Conservation (phyloP, 2,113 vertebrate species). For the Aspidoscelis tigris region DNA sequence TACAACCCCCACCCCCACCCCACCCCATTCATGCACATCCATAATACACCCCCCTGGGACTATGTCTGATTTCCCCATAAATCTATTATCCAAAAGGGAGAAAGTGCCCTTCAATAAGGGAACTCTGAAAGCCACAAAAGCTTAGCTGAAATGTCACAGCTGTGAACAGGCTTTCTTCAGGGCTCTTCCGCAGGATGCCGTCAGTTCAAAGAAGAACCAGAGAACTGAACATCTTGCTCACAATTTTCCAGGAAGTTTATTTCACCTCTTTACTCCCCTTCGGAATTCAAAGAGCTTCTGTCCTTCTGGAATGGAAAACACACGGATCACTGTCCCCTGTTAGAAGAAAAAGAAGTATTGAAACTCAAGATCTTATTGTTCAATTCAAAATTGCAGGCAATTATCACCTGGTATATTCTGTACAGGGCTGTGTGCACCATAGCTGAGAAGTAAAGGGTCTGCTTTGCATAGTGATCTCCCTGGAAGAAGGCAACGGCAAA, state of each 20-base stretch:
- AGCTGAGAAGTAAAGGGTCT: too few species aligned
- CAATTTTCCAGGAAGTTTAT: not conserved
- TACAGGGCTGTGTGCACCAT: too few species aligned
- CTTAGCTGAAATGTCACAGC: not conserved
- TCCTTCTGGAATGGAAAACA: slow-evolving; percentile 98
- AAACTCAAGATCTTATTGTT: not conserved
- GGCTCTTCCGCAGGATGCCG: not conserved
- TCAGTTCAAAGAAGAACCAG: not conserved
- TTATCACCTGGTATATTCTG: too few species aligned
- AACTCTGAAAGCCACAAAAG: too few species aligned
- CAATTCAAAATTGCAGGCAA: not conserved
- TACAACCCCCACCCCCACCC: too few species aligned
- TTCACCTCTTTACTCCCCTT: slow-evolving; percentile 95
- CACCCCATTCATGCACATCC: too few species aligned
- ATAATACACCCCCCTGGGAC: too few species aligned
- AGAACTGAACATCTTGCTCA: not conserved
- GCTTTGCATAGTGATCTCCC: too few species aligned
- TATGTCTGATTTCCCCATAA: too few species aligned
- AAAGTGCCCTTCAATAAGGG: too few species aligned
- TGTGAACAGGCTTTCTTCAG: not conserved
- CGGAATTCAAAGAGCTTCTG: slow-evolving; percentile 99
- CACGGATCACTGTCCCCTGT: slow-evolving; percentile 96
- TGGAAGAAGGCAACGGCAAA: too few species aligned
- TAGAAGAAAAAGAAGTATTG: not conserved
- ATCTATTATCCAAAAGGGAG: too few species aligned